Percentiles rank a stretch among this genome's conserved stretches.
Conservation (phyloP, 2,113 vertebrate genomes). For the Melozone crissalis region DNA sequence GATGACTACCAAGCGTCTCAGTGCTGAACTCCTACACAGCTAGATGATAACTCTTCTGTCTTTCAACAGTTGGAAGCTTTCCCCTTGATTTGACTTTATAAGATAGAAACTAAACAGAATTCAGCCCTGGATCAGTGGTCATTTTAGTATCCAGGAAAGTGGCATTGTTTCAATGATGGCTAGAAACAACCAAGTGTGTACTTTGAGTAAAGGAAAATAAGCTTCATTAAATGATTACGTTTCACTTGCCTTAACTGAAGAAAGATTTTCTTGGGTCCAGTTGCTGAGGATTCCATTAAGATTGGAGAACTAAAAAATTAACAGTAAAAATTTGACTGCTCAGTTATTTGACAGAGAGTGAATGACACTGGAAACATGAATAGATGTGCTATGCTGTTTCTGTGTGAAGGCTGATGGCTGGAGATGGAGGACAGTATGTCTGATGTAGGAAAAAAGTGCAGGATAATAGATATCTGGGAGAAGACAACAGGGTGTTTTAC, state of each 20-base stretch:
- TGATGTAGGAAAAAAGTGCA: background rate
- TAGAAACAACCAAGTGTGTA: background rate
- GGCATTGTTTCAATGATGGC: background rate
- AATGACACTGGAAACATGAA: background rate
- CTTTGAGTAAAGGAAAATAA: background rate
- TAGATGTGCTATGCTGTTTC: background rate
- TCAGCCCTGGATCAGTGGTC: background rate
- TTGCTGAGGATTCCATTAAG: background rate
- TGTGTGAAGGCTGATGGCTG: background rate
- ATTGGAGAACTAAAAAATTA: background rate
- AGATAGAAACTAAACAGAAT: background rate
- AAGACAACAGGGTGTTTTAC: background rate
- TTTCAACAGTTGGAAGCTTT: background rate
- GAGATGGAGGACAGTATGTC: background rate
- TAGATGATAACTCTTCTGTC: background rate
- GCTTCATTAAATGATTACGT: background rate
- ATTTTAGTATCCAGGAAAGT: background rate
- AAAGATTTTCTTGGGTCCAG: background rate
- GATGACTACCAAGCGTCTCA: background rate
- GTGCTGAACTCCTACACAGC: background rate
- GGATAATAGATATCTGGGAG: background rate
- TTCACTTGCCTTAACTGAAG: background rate
- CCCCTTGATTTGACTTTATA: background rate
- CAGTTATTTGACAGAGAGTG: rapidly evolving
- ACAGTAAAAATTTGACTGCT: background rate